A percentile compares a stretch with the other conserved stretches of the same genome.
phyloP scores from a whole-genome alignment of 64 coral and sea anemone species.

The Montipora sp. region DNA sequence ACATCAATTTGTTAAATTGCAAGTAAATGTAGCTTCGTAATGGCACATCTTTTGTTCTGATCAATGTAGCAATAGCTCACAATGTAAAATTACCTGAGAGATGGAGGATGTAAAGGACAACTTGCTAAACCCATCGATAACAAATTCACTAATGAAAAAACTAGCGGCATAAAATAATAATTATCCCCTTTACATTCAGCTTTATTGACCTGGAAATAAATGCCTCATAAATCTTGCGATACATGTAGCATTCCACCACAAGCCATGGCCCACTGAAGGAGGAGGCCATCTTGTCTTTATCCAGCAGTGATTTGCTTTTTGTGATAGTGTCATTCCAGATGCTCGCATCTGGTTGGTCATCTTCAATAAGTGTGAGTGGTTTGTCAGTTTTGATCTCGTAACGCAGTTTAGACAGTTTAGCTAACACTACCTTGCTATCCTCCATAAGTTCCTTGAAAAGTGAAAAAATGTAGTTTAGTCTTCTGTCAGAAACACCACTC shows the following conservation, averaged over 20 bases:
- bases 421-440: constrained; percentile 83
- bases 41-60: no score
- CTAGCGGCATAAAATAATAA: not conserved
- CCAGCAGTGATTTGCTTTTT: constrained; percentile 59
- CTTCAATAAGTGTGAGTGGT: constrained; percentile 63
- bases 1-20: no score
- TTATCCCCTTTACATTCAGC: not conserved
- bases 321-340: constrained; percentile 82
- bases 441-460: constrained; percentile 69
- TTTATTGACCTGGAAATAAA: constrained; percentile 72
- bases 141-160: no score
- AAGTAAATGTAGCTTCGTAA: no score
- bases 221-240: constrained; percentile 95
- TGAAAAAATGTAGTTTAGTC: not conserved
- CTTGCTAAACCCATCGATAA: no score
- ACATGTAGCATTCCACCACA: constrained; percentile 87
- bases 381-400: constrained; percentile 97
- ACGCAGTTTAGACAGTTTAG: constrained; percentile 85
- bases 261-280: constrained; percentile 94
- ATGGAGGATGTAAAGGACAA: no score
- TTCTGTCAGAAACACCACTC: no score
- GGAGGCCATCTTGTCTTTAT: constrained; percentile 46
- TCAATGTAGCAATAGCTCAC: no score
- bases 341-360: constrained; percentile 63
- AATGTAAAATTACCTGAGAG: no score